A percentile compares a stretch with the other conserved stretches of the same genome.
Evolutionary conservation across 2,888 invertebrate genomes (phyloP).

Genomic region (Ornithoptera alexandrae): DNA sequence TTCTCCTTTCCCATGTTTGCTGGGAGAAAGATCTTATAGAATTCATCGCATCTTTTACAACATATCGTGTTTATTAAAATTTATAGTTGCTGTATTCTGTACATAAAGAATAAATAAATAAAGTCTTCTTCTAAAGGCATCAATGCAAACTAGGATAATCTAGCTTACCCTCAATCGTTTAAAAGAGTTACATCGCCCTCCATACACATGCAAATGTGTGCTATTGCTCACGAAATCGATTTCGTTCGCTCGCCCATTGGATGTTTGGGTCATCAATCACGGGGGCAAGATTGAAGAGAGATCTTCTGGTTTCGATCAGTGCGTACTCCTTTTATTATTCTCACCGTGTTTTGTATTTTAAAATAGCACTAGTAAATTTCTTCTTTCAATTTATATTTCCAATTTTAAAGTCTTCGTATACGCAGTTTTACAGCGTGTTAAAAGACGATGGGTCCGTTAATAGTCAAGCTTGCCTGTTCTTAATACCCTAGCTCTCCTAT

Average conservation of each 20-base stretch:
- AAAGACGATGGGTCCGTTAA: too few species aligned
- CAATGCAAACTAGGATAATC: slow-evolving; percentile 24
- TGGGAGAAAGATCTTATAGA: too few species aligned
- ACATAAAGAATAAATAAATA: slow-evolving; percentile 3
- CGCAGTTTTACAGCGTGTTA: too few species aligned
- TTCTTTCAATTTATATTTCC: not conserved
- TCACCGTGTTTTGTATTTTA: slow-evolving; percentile 30
- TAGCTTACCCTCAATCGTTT: slow-evolving; percentile 34
- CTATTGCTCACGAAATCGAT: slow-evolving; percentile 71
- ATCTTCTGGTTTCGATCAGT: slow-evolving; percentile 33
- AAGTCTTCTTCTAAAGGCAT: slow-evolving; percentile 9
- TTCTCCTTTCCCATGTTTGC: too few species aligned
- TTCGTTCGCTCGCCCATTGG: slow-evolving; percentile 70
- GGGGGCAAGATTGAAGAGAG: slow-evolving; percentile 53
- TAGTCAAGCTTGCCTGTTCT: too few species aligned
- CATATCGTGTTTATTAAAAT: too few species aligned
- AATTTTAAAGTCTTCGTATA: not conserved
- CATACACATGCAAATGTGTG: slow-evolving; percentile 71
- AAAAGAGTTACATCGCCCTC: slow-evolving; percentile 43
- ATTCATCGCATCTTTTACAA: too few species aligned
- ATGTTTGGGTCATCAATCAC: slow-evolving; percentile 72
- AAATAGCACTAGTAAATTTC: not conserved
- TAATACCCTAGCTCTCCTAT: too few species aligned
- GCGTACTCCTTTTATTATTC: slow-evolving; percentile 33
- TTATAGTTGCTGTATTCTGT: too few species aligned